Base-by-base conservation (phyloP, 2,113 vertebrate species). In the Brachypodius melanocephalos region DNA sequence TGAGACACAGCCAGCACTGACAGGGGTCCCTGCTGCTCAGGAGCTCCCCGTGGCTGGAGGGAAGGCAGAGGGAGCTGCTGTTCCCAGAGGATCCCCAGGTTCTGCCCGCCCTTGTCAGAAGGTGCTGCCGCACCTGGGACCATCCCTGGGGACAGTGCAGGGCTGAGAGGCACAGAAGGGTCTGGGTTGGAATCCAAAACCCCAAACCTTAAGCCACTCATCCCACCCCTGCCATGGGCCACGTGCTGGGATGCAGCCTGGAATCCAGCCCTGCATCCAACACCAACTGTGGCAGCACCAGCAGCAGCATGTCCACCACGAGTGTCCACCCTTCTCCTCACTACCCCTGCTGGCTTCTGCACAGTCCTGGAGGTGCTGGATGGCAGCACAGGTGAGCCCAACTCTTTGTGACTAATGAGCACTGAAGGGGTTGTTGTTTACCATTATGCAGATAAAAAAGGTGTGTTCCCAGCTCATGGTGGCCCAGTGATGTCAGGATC, bases 41-140 rank as follows among this genome's bases (percentile, higher is more conserved):
- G 25, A 88, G 7, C 61, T 82, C 46, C 29, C 1, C 3, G 2
- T 36, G 59, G 69, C 69, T 71, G n/a, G 11, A 32, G 45, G 54
- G 13, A 20, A 5, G 6, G 59, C 43, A 38, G n/a, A 82, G 34
- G 42, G n/a, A 48, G 1, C 40, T 81, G 18, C 0, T 7, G 1
- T 13, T 28, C 17, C 19, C 55, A 17, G 32, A 36, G 40, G 12
- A 0, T 42, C 20, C 55, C 17, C 42, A 7, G 17, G 15, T n/a
- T 78, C 51, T 17, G 4, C 18, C 55, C 16, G n/a, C 14, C n/a
- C 31, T 52, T 10, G 10, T 58, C 1, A 88, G 26, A 36, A 61
- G 52, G 48, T 45, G 8, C 28, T 69, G 29, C 45, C 54, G 31
- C 48, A 32, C 22, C 63, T 12, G 31, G 26, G 71, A 1, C 18